phyloP scores from a whole-genome alignment of 92 coral and sea anemone species.

The Epizoanthus ramosus region DNA sequence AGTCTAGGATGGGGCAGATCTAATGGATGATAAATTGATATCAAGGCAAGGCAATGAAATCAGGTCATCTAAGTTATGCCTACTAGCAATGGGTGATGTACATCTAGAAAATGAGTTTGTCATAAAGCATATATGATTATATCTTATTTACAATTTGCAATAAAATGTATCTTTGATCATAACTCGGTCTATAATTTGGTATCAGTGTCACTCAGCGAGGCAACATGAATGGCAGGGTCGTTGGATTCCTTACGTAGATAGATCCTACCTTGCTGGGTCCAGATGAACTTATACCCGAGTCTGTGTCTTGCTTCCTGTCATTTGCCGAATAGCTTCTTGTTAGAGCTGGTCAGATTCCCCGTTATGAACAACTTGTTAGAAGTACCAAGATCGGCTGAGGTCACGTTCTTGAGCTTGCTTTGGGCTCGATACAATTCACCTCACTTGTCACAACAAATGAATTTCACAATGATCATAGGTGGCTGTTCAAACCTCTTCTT shows the following conservation, averaged over 20 bases:
- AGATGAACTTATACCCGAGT: constrained; percentile 17
- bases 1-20: too few relatives aligned
- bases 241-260: not conserved
- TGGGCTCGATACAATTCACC: constrained; percentile 27
- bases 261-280: not conserved
- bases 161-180: too few relatives aligned
- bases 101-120: constrained; percentile 16
- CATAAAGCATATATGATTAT: constrained; percentile 12
- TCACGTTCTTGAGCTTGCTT: constrained; percentile 17
- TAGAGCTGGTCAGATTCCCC: too few relatives aligned
- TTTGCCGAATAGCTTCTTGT: constrained; percentile 28
- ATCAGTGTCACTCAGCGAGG: too few relatives aligned
- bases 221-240: too few relatives aligned
- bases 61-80: constrained; percentile 19
- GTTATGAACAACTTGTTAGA: constrained; percentile 24
- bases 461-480: constrained; percentile 13
- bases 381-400: constrained; percentile 21
- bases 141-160: too few relatives aligned
- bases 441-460: constrained; percentile 2
- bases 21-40: constrained; percentile 2
- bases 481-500: not conserved
- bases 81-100: constrained; percentile 23
- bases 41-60: constrained; percentile 12
- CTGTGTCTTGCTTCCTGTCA: constrained; percentile 21
- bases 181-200: too few relatives aligned